Base-by-base conservation (phyloP, 2,797 vertebrate species). In the Onychomys torridus region DNA sequence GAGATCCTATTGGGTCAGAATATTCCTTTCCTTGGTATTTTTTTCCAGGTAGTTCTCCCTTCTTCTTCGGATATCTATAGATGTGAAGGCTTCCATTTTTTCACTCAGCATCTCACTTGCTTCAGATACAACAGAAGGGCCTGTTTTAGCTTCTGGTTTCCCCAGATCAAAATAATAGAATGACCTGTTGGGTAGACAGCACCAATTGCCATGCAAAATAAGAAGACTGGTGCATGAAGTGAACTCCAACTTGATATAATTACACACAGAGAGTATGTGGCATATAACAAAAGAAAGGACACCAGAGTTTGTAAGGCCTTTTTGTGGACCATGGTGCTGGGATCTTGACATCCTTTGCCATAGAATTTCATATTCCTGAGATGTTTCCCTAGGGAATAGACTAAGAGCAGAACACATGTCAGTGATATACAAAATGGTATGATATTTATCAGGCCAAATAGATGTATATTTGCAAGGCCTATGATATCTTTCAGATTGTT, bases 191-290 rank as follows among this genome's bases (percentile, higher is more conserved):
- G 96, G 89, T 77, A 93, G 1, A 87, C 4, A 12, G 37, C 17
- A 23, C 6, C 57, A 82, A 78, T 2, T 57, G 9, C 6, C 0
- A 59, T 0, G 12, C 5, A 86, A 89, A 86, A 0, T 11, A 87
- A 2, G 10, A 49, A 0, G 1, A 27, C 4, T 0, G 0, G 1
- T 6, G 25, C 2, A 0, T 14, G 61, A 11, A 0, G 0, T 6
- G 27, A 73, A 81, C 1, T 82, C 94, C 94, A 96, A 16, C n/a
- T 0, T 46, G 73, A 37, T 43, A 59, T 2, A 5, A 85, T 1
- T 19, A 92, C 27, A 92, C 25, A 29, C 14, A 86, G 1, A 49
- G 61, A 29, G 19, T 88, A 84, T 32, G 34, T 57, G 2, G 27
- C 17, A 67, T 76, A 85, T 4, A 96, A 37, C 40, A 95, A 43